Evolutionary conservation across 2,888 invertebrate genomes (phyloP).

Genomic region (Pyrrhia umbra): DNA sequence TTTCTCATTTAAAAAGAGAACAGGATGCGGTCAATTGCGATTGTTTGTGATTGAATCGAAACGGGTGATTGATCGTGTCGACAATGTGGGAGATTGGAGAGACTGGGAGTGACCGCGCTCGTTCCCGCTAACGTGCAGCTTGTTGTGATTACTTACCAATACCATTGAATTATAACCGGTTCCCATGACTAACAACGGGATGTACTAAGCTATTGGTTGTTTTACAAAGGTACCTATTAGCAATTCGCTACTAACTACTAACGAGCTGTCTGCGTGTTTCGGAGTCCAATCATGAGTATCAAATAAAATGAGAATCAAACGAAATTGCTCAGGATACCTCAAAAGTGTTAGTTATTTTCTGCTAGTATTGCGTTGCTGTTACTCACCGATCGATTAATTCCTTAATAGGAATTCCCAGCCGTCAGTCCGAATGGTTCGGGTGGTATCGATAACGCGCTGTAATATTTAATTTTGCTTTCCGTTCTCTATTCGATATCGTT

Average conservation of each 20-base stretch:
- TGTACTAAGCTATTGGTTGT: background rate
- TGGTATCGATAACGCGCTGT: slow-evolving; percentile 28
- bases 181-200: background rate
- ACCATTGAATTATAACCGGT: slow-evolving; percentile 23
- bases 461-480: slow-evolving; percentile 51
- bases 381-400: slow-evolving; percentile 28
- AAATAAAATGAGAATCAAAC: slow-evolving; percentile 32
- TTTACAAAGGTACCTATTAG: background rate
- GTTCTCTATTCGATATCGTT: slow-evolving; percentile 48
- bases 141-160: slow-evolving; percentile 38
- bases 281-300: slow-evolving; percentile 20
- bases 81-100: slow-evolving; percentile 39
- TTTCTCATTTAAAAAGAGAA: slow-evolving; percentile 54
- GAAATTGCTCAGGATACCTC: slow-evolving; percentile 51
- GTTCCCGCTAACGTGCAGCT: slow-evolving; percentile 15
- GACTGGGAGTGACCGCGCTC: slow-evolving; percentile 42
- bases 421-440: slow-evolving; percentile 16
- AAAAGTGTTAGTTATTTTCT: slow-evolving; percentile 30
- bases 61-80: slow-evolving; percentile 60
- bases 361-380: slow-evolving; percentile 24
- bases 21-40: slow-evolving; percentile 64
- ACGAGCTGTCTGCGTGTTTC: slow-evolving; percentile 9
- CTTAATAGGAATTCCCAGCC: slow-evolving; percentile 21
- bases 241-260: background rate
- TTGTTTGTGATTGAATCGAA: slow-evolving; percentile 66